phyloP scores from a whole-genome alignment of 64 coral and sea anemone genomes.

The Montipora capricornis region DNA sequence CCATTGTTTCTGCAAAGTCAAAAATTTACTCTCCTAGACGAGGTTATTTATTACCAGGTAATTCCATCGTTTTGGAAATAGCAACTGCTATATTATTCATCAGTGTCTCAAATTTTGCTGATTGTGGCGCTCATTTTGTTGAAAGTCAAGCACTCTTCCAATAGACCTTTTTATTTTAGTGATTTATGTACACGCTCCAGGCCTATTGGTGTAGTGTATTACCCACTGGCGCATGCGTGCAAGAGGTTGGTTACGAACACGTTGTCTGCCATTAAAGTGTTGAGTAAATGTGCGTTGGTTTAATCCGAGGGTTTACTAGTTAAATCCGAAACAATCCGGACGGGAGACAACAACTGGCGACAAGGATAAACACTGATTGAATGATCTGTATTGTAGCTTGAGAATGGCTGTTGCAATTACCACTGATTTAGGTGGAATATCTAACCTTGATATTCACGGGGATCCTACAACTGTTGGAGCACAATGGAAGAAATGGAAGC shows the following conservation, averaged over 20 bases:
- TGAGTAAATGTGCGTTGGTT: not conserved
- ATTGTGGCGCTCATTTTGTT: too few species aligned
- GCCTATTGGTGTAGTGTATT: not conserved
- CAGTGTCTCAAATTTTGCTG: too few species aligned
- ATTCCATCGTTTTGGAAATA: too few species aligned
- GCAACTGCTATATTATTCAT: too few species aligned
- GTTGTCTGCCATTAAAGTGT: not conserved
- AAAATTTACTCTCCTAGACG: too few species aligned
- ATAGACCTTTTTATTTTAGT: too few species aligned
- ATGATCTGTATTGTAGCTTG: not conserved
- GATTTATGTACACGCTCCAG: too few species aligned
- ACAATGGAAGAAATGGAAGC: slow-evolving; percentile 64
- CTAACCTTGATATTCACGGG: slow-evolving; percentile 19
- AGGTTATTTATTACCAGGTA: too few species aligned
- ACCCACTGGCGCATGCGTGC: slow-evolving; percentile 6
- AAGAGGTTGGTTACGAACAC: not conserved
- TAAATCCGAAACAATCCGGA: not conserved
- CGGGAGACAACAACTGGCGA: not conserved
- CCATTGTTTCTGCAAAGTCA: too few species aligned
- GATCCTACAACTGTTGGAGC: slow-evolving; percentile 57
- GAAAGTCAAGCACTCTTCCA: too few species aligned
- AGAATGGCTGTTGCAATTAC: not conserved
- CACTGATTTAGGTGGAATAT: slow-evolving; percentile 34
- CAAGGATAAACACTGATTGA: not conserved
- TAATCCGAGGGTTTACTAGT: not conserved